A percentile compares a stretch with the other conserved stretches of the same genome.
phyloP scores from a whole-genome alignment of 2,797 vertebrate genomes.

The Sylvilagus floridanus region DNA sequence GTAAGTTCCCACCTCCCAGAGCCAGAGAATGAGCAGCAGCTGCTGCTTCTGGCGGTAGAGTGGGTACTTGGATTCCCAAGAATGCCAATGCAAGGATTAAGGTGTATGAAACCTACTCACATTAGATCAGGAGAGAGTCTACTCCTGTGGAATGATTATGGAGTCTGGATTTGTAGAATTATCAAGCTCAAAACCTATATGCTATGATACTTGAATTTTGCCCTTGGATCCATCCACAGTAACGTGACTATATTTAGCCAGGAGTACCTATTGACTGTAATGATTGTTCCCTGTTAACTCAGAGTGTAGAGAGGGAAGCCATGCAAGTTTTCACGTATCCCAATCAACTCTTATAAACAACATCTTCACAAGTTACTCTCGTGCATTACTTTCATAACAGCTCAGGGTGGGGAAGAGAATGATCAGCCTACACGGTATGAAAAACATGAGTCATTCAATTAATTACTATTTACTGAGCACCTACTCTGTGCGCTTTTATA shows the following conservation, averaged over 20 bases:
- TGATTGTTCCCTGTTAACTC: neutral
- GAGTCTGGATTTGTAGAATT: neutral
- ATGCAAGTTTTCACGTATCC: neutral
- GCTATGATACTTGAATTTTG: slow-evolving; percentile 1
- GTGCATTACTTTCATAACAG: neutral
- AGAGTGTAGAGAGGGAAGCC: neutral
- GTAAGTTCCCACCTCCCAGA: neutral
- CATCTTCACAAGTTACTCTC: neutral
- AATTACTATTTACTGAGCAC: neutral
- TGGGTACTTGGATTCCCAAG: neutral
- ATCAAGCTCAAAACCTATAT: neutral
- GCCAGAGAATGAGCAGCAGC: neutral
- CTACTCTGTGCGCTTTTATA: neutral
- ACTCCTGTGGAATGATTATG: neutral
- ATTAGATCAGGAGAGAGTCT: neutral
- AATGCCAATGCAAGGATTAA: neutral
- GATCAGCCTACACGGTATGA: neutral
- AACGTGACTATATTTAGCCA: neutral
- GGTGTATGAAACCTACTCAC: neutral
- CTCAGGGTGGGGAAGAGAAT: neutral
- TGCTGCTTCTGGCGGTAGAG: neutral
- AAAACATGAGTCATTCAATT: neutral
- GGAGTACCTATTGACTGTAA: neutral
- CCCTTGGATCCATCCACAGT: neutral
- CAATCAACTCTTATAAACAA: neutral